A percentile compares a stretch with the other conserved stretches of the same genome.
Evolutionary conservation across 2,888 invertebrate genomes (phyloP).

Genomic region (Archips crataeganus): DNA sequence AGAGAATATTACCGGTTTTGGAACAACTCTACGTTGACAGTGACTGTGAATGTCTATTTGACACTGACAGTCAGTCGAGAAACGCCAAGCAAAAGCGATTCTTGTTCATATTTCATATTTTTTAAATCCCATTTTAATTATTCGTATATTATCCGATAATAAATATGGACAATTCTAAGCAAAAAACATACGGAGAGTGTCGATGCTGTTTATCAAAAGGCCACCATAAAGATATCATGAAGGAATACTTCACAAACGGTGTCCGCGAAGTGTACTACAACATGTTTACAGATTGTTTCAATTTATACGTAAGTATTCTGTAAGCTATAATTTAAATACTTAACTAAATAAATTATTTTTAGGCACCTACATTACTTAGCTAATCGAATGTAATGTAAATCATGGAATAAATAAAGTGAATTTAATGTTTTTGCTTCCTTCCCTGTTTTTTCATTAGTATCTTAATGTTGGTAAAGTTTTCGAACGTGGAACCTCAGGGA

Average conservation of each 20-base stretch:
- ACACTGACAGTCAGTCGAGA: neutral
- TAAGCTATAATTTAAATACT: neutral
- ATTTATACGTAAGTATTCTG: slow-evolving; percentile 33
- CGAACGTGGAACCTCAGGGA: no score
- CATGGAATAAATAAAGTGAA: no score
- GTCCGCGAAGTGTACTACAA: slow-evolving; percentile 30
- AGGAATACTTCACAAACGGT: slow-evolving; percentile 32
- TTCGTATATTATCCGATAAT: neutral
- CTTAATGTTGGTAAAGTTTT: no score
- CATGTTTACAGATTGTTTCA: slow-evolving; percentile 39
- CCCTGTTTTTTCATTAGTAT: no score
- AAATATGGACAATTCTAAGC: slow-evolving; percentile 15
- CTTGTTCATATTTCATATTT: neutral
- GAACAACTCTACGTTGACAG: neutral
- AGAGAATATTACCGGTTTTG: neutral
- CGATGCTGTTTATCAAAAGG: slow-evolving; percentile 39
- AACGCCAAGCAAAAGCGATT: slow-evolving; percentile 1
- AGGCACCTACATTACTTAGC: no score
- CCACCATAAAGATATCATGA: slow-evolving; percentile 36
- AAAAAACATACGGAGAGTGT: slow-evolving; percentile 23
- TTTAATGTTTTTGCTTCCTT: no score
- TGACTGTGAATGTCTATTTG: neutral
- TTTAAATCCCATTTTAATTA: neutral
- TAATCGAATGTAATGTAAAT: no score
- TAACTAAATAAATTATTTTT: neutral